phyloP scores from a whole-genome alignment of 1,140 invertebrate genomes.

The Aphidius gifuensis region DNA sequence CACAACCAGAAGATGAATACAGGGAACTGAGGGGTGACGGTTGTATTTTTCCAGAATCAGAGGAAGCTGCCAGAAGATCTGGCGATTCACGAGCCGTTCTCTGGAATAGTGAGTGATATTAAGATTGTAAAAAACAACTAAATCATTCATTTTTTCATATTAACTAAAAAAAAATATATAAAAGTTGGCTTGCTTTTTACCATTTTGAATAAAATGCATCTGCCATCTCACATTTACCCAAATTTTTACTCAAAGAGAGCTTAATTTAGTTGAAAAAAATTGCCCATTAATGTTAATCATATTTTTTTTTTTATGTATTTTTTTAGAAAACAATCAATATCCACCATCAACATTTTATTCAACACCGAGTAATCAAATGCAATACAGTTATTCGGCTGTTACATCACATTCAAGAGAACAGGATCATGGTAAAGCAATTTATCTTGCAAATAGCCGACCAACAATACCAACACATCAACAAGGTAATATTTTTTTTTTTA shows the following conservation, averaged over 20 bases:
- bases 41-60: conserved; percentile 68
- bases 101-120: conserved; percentile 72
- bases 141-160: conserved; percentile 16
- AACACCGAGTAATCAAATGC: conserved; percentile 39
- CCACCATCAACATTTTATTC: conserved; percentile 47
- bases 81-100: conserved; percentile 73
- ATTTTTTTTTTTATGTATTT: conserved; percentile 13
- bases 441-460: conserved; percentile 42
- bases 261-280: too few relatives aligned
- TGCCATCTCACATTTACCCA: conserved; percentile 8
- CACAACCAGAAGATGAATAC: conserved; percentile 14
- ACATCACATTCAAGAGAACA: conserved; percentile 45
- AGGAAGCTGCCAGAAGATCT: conserved; percentile 69
- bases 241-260: too few relatives aligned
- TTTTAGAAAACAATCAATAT: conserved; percentile 45
- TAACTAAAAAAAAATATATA: neutral
- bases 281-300: too few relatives aligned
- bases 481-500: conserved; percentile 29
- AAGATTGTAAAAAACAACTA: conserved; percentile 17
- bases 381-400: conserved; percentile 45
- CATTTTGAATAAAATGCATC: conserved; percentile 5
- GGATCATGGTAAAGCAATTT: conserved; percentile 45
- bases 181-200: neutral
- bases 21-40: conserved; percentile 29
- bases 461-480: conserved; percentile 43